phyloP scores from a whole-genome alignment of 1,140 invertebrate genomes.

The Nautilus pompilius region DNA sequence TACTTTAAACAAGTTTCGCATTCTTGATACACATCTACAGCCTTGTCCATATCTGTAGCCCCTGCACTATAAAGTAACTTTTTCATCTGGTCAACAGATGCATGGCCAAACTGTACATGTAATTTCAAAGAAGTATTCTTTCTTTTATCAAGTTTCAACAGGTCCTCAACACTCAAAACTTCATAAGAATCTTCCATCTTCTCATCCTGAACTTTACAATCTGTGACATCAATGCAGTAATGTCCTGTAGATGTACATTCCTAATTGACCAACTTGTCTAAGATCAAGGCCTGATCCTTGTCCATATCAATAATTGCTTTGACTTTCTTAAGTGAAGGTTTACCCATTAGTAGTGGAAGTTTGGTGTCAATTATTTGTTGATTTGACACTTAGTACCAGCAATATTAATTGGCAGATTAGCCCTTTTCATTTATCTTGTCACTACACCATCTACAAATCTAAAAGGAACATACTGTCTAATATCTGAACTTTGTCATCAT shows the following conservation, averaged over 20 bases:
- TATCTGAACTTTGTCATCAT: neutral
- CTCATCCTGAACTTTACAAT: too few species aligned
- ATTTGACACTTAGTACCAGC: constrained; percentile 16
- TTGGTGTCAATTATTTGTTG: constrained; percentile 14
- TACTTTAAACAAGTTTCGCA: constrained; percentile 14
- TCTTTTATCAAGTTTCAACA: constrained; percentile 1
- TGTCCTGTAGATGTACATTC: constrained; percentile 22
- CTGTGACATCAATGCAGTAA: constrained; percentile 15
- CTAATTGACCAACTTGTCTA: constrained; percentile 12
- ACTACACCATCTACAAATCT: constrained; percentile 20
- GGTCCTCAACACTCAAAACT: neutral
- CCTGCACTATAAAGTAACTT: constrained; percentile 11
- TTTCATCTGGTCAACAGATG: constrained; percentile 9
- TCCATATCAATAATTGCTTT: constrained; percentile 12
- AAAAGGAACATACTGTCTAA: constrained; percentile 5
- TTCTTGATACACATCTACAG: neutral
- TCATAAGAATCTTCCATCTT: neutral
- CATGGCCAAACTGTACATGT: constrained; percentile 24
- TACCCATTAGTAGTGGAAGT: constrained; percentile 20
- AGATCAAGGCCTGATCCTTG: constrained; percentile 16
- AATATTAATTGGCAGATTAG: constrained; percentile 15
- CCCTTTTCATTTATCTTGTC: constrained; percentile 12
- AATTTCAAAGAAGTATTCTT: constrained; percentile 7
- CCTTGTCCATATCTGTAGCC: neutral
- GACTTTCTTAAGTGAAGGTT: constrained; percentile 13